Evolutionary conservation across 2,113 vertebrate species (phyloP), one percentile per base, ranked within the genome.

Genomic region (Mirza zaza): DNA sequence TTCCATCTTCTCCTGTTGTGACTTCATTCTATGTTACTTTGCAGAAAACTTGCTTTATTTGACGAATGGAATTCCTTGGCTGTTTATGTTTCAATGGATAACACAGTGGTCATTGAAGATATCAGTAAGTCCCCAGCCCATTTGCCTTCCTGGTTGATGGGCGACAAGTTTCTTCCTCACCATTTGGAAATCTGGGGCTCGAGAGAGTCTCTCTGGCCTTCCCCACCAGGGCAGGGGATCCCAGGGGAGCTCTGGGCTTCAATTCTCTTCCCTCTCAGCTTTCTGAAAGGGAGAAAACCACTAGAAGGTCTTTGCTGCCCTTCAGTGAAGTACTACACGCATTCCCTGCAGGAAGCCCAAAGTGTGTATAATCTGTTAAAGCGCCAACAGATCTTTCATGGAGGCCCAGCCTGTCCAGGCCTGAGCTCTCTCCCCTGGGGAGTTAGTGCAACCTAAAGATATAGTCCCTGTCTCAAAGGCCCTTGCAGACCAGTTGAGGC

Each of bases 11-110:
- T 77, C 73, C 25, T 34, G 10, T 89, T 95, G 71, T 97, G 77
- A 97, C 85, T 90, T 95, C 87, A 42, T 39, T 95, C 32, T 97
- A 48, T 91, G n/a, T 76, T 98, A 86, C 95, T 98, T 98, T 98
- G 55, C 97, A 99, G 99, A 98, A 99, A 99, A 97, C 99, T 99
- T 93, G 98, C 99, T 97, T 98, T 99, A 95, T 99, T 99, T 98
- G 99, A 99, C 65, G 99, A 99, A 80, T 99, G 99, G 99, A 99
- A 99, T 97, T 99, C 99, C 0, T 96, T 99, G 97, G 99, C 99
- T 59, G 99, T 99, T 97, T 99, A 99, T 97, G 99, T 99, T 61
- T 99, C 99, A 32, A 99, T 99, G 99, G 99, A 99, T 98, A 99
- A 99, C 80, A 99, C 99, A 8, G 99, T 99, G 94, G 99, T 99